phyloP scores from a whole-genome alignment of 2,113 vertebrate species.

The Calyptomena viridis region DNA sequence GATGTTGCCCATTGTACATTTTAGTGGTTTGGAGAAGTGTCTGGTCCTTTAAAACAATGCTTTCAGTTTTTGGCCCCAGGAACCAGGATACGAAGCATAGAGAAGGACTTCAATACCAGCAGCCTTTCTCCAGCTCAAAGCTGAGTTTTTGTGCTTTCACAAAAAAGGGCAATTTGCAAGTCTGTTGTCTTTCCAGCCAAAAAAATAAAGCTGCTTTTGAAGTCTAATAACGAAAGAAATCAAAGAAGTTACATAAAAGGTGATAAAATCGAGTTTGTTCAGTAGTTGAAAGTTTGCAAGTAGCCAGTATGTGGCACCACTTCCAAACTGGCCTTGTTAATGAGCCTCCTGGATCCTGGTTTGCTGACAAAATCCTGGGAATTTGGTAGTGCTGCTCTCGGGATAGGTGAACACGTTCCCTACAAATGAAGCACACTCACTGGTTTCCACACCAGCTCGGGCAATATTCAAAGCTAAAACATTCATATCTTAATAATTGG shows the following conservation, averaged over 20 bases:
- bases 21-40: background rate
- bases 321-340: background rate
- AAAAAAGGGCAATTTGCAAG: background rate
- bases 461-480: background rate
- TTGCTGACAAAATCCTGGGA: background rate
- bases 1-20: background rate
- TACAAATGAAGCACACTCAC: background rate
- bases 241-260: background rate
- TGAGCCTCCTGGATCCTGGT: background rate
- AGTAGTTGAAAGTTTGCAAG: background rate
- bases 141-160: background rate
- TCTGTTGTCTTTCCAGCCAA: background rate
- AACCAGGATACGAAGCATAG: background rate
- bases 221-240: background rate
- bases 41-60: background rate
- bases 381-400: background rate
- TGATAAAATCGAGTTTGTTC: background rate
- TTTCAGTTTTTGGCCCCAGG: background rate
- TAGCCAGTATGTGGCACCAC: fast-evolving
- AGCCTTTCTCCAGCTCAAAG: background rate
- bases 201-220: background rate
- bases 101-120: background rate
- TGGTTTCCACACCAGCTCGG: background rate
- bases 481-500: background rate
- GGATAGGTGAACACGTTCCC: background rate